These are phyloP conservation scores for Pachycephus smyrnensis DNA, from an alignment of 2,888 invertebrate species.

Conservation along the genomic window DNA sequence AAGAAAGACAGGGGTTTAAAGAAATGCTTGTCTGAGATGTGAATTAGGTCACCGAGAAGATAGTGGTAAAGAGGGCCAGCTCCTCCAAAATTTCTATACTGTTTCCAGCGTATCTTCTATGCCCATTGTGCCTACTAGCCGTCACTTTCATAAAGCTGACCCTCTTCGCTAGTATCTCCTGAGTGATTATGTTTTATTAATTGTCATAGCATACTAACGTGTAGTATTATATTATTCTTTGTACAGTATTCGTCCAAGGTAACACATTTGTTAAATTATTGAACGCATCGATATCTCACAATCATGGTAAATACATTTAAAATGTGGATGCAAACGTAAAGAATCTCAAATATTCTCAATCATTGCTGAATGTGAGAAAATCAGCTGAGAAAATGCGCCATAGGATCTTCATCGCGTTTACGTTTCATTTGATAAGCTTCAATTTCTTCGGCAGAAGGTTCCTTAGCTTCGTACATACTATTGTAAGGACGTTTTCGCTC, in stretches of 20 bases:
- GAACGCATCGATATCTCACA: not conserved
- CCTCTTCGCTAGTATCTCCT: not conserved
- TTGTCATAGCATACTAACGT: not conserved
- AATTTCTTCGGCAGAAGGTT: slow-evolving; percentile 91
- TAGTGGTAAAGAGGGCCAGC: not conserved
- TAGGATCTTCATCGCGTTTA: slow-evolving; percentile 90
- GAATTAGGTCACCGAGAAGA: not conserved
- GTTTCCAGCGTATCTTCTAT: not conserved
- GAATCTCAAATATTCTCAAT: not conserved
- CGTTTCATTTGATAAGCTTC: slow-evolving; percentile 94
- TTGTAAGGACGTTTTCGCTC: slow-evolving; percentile 95
- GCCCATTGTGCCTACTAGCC: not conserved
- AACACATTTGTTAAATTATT: not conserved
- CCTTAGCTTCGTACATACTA: slow-evolving; percentile 86
- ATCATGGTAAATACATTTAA: not conserved
- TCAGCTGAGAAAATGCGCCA: slow-evolving; percentile 78
- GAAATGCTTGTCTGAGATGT: not conserved
- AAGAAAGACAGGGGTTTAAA: not conserved
- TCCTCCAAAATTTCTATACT: not conserved
- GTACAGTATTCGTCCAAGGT: not conserved
- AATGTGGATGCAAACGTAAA: not conserved
- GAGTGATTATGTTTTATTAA: not conserved
- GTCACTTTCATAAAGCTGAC: not conserved
- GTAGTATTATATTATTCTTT: not conserved
- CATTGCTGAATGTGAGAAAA: slow-evolving; percentile 10